Evolutionary conservation across 2,888 invertebrate species (phyloP), one percentile per base, ranked within the genome.

Genomic region (Cybosia mesomella): DNA sequence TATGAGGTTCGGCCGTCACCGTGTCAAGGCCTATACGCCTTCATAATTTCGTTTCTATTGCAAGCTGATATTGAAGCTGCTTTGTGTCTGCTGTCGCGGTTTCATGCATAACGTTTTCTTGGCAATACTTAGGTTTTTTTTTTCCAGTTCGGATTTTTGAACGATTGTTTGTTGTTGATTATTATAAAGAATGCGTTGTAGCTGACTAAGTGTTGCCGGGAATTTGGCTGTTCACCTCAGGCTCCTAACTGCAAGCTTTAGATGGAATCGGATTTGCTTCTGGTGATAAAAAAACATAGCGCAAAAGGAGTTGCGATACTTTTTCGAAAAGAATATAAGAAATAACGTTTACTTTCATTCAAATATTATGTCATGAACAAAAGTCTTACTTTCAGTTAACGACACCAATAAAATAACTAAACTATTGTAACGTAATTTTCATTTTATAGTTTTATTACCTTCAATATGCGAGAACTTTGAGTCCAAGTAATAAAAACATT

Each of bases 11-110:
- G 75, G 70, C 71, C 69, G 68, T 77, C 80, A 81, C 54, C 69
- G 64, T 80, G 83, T 84, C 84, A 84, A 84, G 84, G 85, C 78
- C 78, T 34, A 71, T 77, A 68, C 63, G 69, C 72, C 68, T 68
- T 68, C 70, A 32, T 65, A 53, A 63, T 73, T 67, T 67, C 61
- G 58, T 73, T 71, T 76, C 70, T 67, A 70, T 69, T 59, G 67
- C 71, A 58, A 70, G 18, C 61, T 28, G 28, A 58, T 58, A n/a
- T n/a, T n/a, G n/a, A n/a, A n/a, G n/a, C n/a, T 58, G 24, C 53
- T 71, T 72, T 75, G 70, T 80, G 66, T 73, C 54, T 63, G 61
- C 49, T n/a, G 32, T 58, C 68, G 68, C 63, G 62, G 54, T 78
- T 78, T 67, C 72, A 77, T 78, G 72, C 76, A 75, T 72, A 58